Evolutionary conservation across 1,140 invertebrate species (phyloP).

Genomic region (Drosophila tristis): DNA sequence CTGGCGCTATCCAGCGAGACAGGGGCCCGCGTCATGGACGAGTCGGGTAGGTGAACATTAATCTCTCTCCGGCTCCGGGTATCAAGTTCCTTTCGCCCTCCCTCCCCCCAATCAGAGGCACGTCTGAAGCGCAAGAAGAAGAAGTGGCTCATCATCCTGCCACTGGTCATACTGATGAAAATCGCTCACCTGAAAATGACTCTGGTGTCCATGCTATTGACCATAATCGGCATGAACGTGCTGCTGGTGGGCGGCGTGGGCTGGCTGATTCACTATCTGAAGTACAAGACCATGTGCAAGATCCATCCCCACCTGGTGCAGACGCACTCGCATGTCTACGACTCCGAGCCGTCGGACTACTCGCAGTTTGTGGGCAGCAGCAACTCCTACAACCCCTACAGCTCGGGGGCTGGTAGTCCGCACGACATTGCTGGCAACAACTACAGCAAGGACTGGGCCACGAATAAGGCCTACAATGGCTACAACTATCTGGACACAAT

Average conservation of each 20-base stretch:
- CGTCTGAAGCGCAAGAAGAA: conserved; percentile 65
- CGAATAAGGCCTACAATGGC: conserved; percentile 75
- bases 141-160: conserved; percentile 76
- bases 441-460: conserved; percentile 77
- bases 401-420: conserved; percentile 33
- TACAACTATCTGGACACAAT: conserved; percentile 80
- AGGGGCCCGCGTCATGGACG: conserved; percentile 64
- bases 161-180: conserved; percentile 76
- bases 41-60: conserved; percentile 53
- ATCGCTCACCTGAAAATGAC: conserved; percentile 82
- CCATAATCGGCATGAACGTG: conserved; percentile 72
- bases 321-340: conserved; percentile 79
- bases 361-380: conserved; percentile 78
- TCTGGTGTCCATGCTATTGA: conserved; percentile 62
- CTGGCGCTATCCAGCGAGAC: conserved; percentile 58
- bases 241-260: conserved; percentile 72
- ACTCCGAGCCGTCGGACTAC: conserved; percentile 78
- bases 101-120: conserved; percentile 26
- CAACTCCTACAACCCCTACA: conserved; percentile 62
- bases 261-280: conserved; percentile 81
- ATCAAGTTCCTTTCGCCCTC: neutral
- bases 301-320: conserved; percentile 81
- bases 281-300: conserved; percentile 80
- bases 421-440: conserved; percentile 63
- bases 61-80: neutral